Evolutionary conservation across 2,797 vertebrate genomes (phyloP).

Genomic region (Eidolon dupreanum): DNA sequence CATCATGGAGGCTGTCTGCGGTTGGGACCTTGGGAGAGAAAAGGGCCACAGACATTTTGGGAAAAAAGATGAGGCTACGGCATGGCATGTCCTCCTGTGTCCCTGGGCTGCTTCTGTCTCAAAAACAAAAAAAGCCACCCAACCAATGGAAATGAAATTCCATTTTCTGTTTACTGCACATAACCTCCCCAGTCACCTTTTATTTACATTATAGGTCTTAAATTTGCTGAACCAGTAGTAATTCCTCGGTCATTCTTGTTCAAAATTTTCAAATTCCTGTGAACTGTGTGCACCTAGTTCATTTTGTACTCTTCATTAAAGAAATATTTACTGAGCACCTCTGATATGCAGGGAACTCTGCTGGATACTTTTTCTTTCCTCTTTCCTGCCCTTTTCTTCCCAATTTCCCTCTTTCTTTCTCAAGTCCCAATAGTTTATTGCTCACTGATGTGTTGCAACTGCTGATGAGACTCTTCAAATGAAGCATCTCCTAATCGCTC

Average conservation of each 20-base stretch:
- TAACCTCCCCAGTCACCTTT: neutral
- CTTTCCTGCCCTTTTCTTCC: too few species aligned
- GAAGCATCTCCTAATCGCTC: slow-evolving; percentile 74
- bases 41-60: neutral
- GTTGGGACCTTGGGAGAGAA: neutral
- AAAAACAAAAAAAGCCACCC: neutral
- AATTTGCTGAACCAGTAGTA: neutral
- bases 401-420: slow-evolving; percentile 1
- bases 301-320: neutral
- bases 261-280: neutral
- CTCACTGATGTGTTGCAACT: slow-evolving; percentile 64
- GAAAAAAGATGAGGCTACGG: neutral
- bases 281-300: neutral
- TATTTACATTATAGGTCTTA: neutral
- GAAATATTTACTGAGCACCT: neutral
- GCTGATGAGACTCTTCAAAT: slow-evolving; percentile 62
- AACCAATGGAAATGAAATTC: neutral
- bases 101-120: neutral
- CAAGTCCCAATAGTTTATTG: slow-evolving; percentile 65
- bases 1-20: neutral
- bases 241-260: neutral
- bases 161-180: neutral
- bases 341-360: neutral
- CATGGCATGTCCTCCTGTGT: neutral
- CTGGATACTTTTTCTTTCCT: neutral